Evolutionary conservation across 2,888 invertebrate genomes (phyloP).

Genomic region (Phortica magna): DNA sequence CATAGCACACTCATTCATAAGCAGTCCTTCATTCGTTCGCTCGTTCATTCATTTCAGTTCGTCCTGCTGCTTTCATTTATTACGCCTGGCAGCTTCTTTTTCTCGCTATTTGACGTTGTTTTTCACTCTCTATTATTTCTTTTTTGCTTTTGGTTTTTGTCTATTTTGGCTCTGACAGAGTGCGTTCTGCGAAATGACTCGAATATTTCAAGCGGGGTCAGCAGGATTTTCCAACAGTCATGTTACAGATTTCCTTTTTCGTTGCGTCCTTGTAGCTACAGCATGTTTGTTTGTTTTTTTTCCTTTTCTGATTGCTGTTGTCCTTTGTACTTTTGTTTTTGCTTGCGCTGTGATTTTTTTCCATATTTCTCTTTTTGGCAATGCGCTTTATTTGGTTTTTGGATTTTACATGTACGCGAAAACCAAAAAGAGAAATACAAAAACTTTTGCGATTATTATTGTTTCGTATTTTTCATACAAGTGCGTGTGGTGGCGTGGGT

Average conservation of each 20-base stretch:
- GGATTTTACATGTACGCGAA: conserved; percentile 8
- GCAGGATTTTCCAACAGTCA: conserved; percentile 35
- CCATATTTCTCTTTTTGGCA: conserved; percentile 2
- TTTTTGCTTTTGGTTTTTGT: background rate
- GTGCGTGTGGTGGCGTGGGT: background rate
- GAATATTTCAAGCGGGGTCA: conserved; percentile 69
- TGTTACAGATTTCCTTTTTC: conserved; percentile 11
- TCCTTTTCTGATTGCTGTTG: background rate
- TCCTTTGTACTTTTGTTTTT: background rate
- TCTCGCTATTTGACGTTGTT: background rate
- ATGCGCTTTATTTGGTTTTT: conserved; percentile 6
- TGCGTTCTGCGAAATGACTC: conserved; percentile 43
- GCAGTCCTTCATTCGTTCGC: background rate
- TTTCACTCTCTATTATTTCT: background rate
- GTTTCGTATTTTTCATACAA: conserved; percentile 13
- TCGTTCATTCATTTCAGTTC: conserved; percentile 11
- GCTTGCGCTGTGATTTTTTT: conserved; percentile 14
- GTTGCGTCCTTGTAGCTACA: background rate
- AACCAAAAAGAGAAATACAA: background rate
- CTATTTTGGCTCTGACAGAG: background rate
- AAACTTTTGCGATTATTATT: conserved; percentile 1
- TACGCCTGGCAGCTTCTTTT: background rate
- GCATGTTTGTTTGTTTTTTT: background rate
- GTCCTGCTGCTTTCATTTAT: background rate
- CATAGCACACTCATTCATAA: too few species aligned